Evolutionary conservation across 1,140 invertebrate species (phyloP), one percentile per base, ranked within the genome.

Genomic region (Zaprionus inermis): DNA sequence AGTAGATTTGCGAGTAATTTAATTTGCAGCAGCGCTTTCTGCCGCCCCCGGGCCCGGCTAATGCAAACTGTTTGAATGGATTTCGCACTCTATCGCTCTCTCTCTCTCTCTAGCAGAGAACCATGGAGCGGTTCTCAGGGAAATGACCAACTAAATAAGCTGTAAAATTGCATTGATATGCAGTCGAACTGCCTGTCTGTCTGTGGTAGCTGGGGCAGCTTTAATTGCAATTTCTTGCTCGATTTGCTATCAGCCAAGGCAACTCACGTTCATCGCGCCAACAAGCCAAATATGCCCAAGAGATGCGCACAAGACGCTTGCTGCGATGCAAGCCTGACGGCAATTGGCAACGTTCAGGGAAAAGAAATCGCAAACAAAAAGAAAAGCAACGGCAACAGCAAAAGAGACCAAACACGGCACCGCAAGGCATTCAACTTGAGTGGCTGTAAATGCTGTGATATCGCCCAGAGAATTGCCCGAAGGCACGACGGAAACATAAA

Each of bases 401-500:
- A 12, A 14, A 22, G 78, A 72, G 72, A 79, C 67, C 70, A 57
- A 69, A 69, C 77, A 84, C 73, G 57, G 59, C 77, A 65, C 77
- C 81, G 69, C 79, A 66, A 88, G 84, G 65, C 83, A 88, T 86
- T 83, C 67, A 86, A 75, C 79, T 89, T 86, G 69, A 86, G 83
- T 86, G 79, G 83, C 79, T 82, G 76, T 88, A 88, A 86, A 82
- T 69, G 83, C 66, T 79, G 73, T 30, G 20, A 76, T 65, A 72
- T 63, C 49, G 60, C 61, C 60, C 12, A 36, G 68, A 57, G 59
- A 59, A 72, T 65, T 54, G 20, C 54, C 60, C 41, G 56, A 36
- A 34, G 46, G 36, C 36, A 61, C 59, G 60, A 11, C 32, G 52
- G 68, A 41, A 63, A 56, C 52, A 34, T 51, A 68, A 74, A 63